Evolutionary conservation across 2,888 invertebrate species (phyloP).

Genomic region (Pterobdella sp.): DNA sequence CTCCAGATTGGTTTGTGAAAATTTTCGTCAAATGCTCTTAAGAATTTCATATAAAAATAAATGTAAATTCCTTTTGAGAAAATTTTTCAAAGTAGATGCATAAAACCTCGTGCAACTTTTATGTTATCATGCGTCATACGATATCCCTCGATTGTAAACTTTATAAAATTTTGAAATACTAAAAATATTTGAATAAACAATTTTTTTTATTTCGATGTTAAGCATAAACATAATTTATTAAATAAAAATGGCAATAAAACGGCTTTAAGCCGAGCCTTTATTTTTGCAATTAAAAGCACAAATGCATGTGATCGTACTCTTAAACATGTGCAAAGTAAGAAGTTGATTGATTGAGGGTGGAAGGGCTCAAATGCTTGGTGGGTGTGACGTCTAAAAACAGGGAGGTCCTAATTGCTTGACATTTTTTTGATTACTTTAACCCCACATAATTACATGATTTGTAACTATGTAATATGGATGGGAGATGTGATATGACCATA

Average conservation of each 20-base stretch:
- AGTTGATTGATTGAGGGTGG: not conserved
- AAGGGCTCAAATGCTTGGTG: not conserved
- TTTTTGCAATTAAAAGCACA: not conserved
- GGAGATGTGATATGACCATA: too few species aligned
- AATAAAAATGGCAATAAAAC: not conserved
- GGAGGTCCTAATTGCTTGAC: constrained; percentile 5
- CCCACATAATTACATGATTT: not conserved
- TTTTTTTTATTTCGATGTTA: too few species aligned
- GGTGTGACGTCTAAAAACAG: not conserved
- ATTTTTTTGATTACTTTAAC: not conserved
- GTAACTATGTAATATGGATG: too few species aligned
- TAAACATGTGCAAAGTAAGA: not conserved
- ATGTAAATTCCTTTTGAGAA: too few species aligned
- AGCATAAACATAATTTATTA: not conserved
- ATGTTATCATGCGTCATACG: too few species aligned
- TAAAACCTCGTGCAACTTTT: too few species aligned
- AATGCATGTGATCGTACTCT: constrained; percentile 5
- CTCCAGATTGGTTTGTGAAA: too few species aligned
- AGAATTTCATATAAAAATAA: too few species aligned
- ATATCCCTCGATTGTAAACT: not conserved
- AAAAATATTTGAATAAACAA: too few species aligned
- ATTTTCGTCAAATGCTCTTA: too few species aligned
- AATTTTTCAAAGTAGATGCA: too few species aligned
- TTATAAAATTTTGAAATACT: not conserved
- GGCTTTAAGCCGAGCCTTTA: not conserved